Evolutionary conservation across 2,797 vertebrate species (phyloP).

Genomic region (Diplodus puntazzo): DNA sequence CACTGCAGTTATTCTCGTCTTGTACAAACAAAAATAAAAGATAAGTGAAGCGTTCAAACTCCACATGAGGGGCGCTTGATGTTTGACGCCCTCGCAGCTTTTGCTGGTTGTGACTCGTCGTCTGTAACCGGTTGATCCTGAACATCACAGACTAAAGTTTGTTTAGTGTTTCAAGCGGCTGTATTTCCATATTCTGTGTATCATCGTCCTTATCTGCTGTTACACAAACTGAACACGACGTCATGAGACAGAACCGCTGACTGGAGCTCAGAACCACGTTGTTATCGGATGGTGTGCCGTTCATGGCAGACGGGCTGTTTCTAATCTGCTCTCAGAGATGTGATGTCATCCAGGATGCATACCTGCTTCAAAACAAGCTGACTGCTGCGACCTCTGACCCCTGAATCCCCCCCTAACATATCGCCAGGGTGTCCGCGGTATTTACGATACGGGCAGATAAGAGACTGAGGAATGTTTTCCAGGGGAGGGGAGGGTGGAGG

Average conservation of each 20-base stretch:
- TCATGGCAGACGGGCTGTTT: slow-evolving; percentile 49
- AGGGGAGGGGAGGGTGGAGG: not conserved
- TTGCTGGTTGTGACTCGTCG: not conserved
- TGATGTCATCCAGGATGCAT: slow-evolving; percentile 70
- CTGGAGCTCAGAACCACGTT: not conserved
- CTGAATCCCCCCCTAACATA: slow-evolving; percentile 46
- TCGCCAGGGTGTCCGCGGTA: slow-evolving; percentile 55
- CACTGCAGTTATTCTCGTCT: too few species aligned
- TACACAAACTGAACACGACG: not conserved
- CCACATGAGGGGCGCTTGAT: too few species aligned
- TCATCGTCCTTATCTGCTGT: not conserved
- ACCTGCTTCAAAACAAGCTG: slow-evolving; percentile 57
- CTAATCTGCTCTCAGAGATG: slow-evolving; percentile 52
- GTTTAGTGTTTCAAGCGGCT: not conserved
- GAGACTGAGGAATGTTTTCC: slow-evolving; percentile 69
- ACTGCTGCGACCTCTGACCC: slow-evolving; percentile 63
- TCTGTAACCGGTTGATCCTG: not conserved
- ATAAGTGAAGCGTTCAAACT: not conserved
- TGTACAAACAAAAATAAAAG: too few species aligned
- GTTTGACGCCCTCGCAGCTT: too few species aligned
- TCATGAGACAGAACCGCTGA: not conserved
- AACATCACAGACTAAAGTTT: not conserved
- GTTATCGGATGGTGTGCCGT: slow-evolving; percentile 20
- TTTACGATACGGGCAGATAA: slow-evolving; percentile 81
- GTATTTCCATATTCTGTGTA: not conserved